Evolutionary conservation across 2,797 vertebrate genomes (phyloP).

Genomic region (Syngnathus acus): DNA sequence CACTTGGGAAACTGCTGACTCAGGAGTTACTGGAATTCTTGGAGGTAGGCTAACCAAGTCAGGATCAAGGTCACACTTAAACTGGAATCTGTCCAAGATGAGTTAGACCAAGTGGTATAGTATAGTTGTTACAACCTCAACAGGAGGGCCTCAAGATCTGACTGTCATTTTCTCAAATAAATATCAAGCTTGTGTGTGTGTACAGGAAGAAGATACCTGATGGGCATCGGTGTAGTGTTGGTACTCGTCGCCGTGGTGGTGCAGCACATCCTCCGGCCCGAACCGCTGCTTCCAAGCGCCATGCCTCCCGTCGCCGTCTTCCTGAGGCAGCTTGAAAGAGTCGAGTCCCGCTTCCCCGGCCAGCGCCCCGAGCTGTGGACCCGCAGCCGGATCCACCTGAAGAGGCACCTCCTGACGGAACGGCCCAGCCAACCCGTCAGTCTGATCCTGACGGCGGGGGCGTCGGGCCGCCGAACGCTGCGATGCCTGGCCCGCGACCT

Average conservation of each 20-base stretch:
- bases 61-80: background rate
- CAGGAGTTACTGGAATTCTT: background rate
- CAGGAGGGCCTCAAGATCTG: too few species aligned
- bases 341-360: slow-evolving; percentile 70
- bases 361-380: slow-evolving; percentile 81
- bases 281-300: slow-evolving; percentile 20
- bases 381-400: slow-evolving; percentile 74
- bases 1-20: background rate
- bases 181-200: background rate
- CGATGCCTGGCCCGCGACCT: slow-evolving; percentile 74
- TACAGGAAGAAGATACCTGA: background rate
- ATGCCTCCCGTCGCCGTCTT: slow-evolving; percentile 69
- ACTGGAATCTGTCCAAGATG: too few species aligned
- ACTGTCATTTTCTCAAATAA: too few species aligned
- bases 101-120: too few species aligned
- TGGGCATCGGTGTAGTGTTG: background rate
- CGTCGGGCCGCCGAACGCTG: slow-evolving; percentile 68
- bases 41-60: slow-evolving; percentile 22
- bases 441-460: slow-evolving; percentile 79
- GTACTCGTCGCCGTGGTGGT: background rate
- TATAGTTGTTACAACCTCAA: too few species aligned
- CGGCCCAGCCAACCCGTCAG: slow-evolving; percentile 77
- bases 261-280: background rate
- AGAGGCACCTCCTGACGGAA: slow-evolving; percentile 73
- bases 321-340: slow-evolving; percentile 62